phyloP scores from a whole-genome alignment of 2,113 vertebrate species.

The Irena cyanogastra region DNA sequence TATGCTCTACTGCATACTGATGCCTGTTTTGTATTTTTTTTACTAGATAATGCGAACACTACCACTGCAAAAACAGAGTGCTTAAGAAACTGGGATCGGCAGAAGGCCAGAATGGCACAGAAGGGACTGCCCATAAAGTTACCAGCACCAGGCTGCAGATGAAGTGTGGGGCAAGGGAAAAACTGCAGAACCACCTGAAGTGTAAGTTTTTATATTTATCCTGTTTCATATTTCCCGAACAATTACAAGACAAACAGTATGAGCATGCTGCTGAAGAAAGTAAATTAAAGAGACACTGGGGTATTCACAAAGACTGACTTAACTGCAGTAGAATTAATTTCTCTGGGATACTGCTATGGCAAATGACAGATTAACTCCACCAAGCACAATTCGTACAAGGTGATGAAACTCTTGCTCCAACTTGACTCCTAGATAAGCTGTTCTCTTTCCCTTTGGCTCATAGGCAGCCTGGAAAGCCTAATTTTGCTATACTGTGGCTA shows the following conservation, averaged over 20 bases:
- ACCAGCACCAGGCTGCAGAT: neutral
- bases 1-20: neutral
- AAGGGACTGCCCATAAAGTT: neutral
- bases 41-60: neutral
- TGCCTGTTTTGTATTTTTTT: neutral
- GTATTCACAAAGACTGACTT: neutral
- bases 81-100: rapidly evolving
- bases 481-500: neutral
- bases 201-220: neutral
- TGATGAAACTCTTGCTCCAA: neutral
- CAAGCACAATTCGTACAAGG: neutral
- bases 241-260: neutral
- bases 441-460: neutral
- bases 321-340: neutral
- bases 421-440: neutral
- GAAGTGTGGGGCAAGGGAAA: neutral
- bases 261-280: neutral
- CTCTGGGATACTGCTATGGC: neutral
- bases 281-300: neutral
- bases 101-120: neutral
- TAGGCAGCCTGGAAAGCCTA: neutral
- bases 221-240: neutral
- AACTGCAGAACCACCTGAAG: neutral
- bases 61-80: neutral
- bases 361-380: neutral